These are phyloP conservation scores for Brachyrhaphis roseni DNA, from an alignment of 2,797 vertebrate species.

Conservation along the genomic window DNA sequence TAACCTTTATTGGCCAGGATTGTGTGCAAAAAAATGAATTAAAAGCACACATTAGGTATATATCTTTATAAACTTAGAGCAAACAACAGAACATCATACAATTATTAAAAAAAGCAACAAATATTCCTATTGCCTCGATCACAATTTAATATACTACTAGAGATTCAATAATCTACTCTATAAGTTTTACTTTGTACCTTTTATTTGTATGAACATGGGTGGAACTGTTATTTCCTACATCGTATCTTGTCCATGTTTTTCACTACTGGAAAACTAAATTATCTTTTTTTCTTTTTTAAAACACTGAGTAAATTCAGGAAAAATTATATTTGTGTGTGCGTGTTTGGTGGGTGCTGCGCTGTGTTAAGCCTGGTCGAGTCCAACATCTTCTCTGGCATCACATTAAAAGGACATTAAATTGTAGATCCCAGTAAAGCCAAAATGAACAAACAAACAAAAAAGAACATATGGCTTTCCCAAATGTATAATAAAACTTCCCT, in stretches of 20 bases:
- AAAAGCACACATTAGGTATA: not conserved
- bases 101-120: not conserved
- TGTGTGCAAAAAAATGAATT: not conserved
- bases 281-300: not conserved
- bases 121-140: not conserved
- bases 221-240: not conserved
- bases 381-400: not conserved
- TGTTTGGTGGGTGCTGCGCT: not conserved
- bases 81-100: not conserved
- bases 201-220: not conserved
- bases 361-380: not conserved
- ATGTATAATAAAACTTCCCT: not conserved
- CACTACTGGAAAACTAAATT: not conserved
- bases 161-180: not conserved
- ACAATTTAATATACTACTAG: not conserved
- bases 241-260: not conserved
- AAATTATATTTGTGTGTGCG: no score
- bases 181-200: not conserved
- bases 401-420: not conserved
- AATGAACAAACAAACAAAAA: not conserved
- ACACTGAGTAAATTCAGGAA: no score
- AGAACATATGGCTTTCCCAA: not conserved
- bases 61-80: not conserved
- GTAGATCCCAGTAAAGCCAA: not conserved
- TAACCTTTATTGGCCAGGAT: not conserved